Evolutionary conservation across 2,113 vertebrate species (phyloP), one percentile per base, ranked within the genome.

Genomic region (Typhlomys cinereus): DNA sequence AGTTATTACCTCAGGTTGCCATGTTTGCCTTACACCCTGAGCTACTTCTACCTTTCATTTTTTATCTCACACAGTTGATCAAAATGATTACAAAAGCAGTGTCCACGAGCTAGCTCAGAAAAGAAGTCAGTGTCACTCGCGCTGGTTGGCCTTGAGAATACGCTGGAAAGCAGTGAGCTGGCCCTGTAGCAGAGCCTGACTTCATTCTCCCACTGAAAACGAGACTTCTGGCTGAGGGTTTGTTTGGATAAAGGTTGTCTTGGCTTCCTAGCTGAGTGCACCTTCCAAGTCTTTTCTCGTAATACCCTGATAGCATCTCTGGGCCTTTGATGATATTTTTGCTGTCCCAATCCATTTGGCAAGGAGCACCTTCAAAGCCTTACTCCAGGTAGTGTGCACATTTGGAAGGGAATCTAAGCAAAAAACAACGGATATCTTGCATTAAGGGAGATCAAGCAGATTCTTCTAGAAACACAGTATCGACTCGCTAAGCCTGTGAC

Each of bases 301-400:
- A 92, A 80, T 69, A 46, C 34, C 90, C 52, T 39, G 90, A 95
- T 80, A 92, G 39, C 52, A 84, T 94, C 94, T 90, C 20, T 82
- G 46, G 1, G 66, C 74, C 89, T 96, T 92, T 79, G 87, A 93
- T 86, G 86, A 17, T 84, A 80, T 91, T 93, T 91, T 92, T 93
- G 71, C 89, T 54, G 88, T 93, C n/a, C 50, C 62, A 92, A 92
- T 67, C 34, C 80, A 62, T 61, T 75, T 86, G 91, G 85, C 70
- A 88, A 90, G 88, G 93, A 86, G 52, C 52, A 62, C 52, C 39
- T 61, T 90, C 74, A 92, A 92, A 96, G 91, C 11, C 12, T 57
- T n/a, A 39, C 29, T 70, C 83, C 70, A 90, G 83, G 66, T 64
- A 88, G 41, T 85, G 41, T 3, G 18, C 39, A 75, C n/a, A 52